Evolutionary conservation across 35 echinoderm and acorn worm genomes (phyloP).

Genomic region (Heliocidaris erythrogramma): DNA sequence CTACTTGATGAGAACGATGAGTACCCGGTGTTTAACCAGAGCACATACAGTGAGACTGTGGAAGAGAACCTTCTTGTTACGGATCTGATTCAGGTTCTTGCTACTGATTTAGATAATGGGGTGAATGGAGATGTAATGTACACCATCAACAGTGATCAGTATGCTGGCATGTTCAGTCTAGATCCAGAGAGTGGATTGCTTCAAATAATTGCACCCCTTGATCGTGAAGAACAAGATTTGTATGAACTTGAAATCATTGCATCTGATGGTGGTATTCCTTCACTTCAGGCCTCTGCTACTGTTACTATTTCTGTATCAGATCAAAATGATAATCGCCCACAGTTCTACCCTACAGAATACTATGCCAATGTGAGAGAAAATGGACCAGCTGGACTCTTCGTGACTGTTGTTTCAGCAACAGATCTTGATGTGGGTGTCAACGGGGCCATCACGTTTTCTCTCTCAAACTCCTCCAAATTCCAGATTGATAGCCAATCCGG

Average conservation of each 20-base stretch:
- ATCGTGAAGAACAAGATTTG: constrained; percentile 64
- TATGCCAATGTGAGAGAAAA: constrained; percentile 67
- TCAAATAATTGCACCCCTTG: background rate
- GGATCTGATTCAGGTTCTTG: constrained; percentile 28
- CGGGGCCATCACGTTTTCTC: constrained; percentile 34
- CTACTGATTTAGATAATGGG: constrained; percentile 63
- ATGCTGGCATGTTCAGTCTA: constrained; percentile 53
- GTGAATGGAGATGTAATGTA: constrained; percentile 56
- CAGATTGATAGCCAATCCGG: constrained; percentile 61
- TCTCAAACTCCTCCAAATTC: constrained; percentile 47
- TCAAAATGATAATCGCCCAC: constrained; percentile 91
- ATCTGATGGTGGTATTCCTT: constrained; percentile 76
- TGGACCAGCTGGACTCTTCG: constrained; percentile 46
- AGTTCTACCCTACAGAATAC: constrained; percentile 79
- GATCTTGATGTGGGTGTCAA: constrained; percentile 58
- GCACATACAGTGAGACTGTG: constrained; percentile 39
- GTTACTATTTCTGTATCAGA: constrained; percentile 67
- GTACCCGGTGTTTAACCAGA: constrained; percentile 51
- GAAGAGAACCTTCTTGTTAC: constrained; percentile 32
- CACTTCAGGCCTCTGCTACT: constrained; percentile 48
- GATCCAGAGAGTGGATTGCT: constrained; percentile 20
- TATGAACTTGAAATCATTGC: constrained; percentile 74
- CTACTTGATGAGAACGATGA: constrained; percentile 57
- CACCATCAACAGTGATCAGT: constrained; percentile 45
- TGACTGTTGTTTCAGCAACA: constrained; percentile 55